These are phyloP conservation scores for Seriola dumerili DNA, from an alignment of 2,113 vertebrate species.

Conservation along the genomic window DNA sequence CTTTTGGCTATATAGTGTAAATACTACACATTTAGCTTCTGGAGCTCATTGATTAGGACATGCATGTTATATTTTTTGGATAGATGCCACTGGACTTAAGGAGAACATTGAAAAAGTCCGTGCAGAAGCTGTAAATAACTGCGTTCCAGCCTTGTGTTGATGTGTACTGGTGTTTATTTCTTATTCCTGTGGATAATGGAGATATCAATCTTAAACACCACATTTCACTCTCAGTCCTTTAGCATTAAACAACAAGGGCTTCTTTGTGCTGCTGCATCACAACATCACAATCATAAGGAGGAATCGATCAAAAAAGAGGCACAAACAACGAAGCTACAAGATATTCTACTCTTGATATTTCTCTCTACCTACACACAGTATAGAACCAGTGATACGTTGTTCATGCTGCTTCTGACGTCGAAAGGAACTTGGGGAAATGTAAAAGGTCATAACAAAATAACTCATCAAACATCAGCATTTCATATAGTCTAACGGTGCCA, in stretches of 20 bases:
- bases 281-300: not conserved
- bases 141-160: not conserved
- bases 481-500: not conserved
- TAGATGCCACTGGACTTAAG: not conserved
- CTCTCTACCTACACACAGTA: not conserved
- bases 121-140: not conserved
- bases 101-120: not conserved
- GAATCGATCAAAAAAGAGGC: not conserved
- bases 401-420: not conserved
- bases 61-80: too few relatives aligned
- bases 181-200: not conserved
- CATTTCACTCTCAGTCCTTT: not conserved
- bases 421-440: conserved; percentile 13
- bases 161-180: not conserved
- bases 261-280: conserved; percentile 1
- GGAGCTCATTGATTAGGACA: not conserved
- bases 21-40: not conserved
- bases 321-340: not conserved
- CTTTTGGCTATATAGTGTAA: not conserved
- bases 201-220: not conserved
- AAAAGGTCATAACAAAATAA: conserved; percentile 2
- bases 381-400: not conserved
- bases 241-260: not conserved
- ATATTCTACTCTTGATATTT: not conserved
- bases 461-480: not conserved